phyloP scores from a whole-genome alignment of 2,888 invertebrate genomes.

The Coleophora deauratella region DNA sequence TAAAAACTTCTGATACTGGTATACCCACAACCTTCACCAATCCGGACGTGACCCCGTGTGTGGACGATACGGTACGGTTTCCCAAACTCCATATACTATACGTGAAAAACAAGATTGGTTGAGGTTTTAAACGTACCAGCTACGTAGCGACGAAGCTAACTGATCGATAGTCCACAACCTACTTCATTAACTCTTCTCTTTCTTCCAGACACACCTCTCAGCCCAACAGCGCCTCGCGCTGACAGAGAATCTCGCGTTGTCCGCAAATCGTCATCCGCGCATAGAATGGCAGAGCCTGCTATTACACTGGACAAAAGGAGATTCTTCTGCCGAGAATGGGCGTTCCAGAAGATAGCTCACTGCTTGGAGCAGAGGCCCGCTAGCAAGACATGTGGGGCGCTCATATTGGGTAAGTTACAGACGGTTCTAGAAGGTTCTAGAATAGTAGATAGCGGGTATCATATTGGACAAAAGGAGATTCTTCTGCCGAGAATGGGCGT shows the following conservation, averaged over 20 bases:
- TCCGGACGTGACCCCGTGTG: no score
- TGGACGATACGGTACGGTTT: no score
- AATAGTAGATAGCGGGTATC: no score
- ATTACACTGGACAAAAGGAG: conserved; percentile 70
- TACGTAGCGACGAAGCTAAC: no score
- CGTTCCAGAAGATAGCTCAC: conserved; percentile 93
- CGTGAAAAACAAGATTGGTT: no score
- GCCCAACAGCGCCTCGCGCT: conserved; percentile 40
- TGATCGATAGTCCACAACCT: no score
- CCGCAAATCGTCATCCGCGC: conserved; percentile 56
- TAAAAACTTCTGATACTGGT: no score
- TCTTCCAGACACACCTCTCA: conserved; percentile 45
- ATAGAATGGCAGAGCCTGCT: conserved; percentile 29
- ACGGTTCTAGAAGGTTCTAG: no score
- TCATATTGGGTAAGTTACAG: conserved; percentile 82
- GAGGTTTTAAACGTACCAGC: no score
- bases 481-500: conserved; percentile 96
- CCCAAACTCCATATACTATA: no score
- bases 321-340: conserved; percentile 96
- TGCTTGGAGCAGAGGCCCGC: conserved; percentile 91
- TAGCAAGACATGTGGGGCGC: conserved; percentile 89
- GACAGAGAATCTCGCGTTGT: conserved; percentile 47
- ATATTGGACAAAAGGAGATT: conserved; percentile 81
- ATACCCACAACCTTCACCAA: no score
- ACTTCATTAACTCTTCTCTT: conserved; percentile 1